phyloP scores from a whole-genome alignment of 2,888 invertebrate genomes.

The Sarcophaga rosellei region DNA sequence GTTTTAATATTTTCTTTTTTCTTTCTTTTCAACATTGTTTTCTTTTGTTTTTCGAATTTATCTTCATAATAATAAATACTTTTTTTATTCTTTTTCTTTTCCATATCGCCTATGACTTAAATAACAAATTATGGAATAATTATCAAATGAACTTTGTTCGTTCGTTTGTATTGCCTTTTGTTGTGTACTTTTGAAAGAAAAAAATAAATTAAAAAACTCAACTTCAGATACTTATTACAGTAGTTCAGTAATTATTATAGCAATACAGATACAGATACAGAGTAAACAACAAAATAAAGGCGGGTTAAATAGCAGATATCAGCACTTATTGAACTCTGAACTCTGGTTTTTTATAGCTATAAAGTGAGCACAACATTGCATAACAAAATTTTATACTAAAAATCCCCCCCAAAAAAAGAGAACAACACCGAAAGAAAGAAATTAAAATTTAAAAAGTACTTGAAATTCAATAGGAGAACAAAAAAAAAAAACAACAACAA shows the following conservation, averaged over 20 bases:
- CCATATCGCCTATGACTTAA: conserved; percentile 14
- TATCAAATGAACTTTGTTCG: conserved; percentile 49
- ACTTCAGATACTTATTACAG: conserved; percentile 19
- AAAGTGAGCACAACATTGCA: no score
- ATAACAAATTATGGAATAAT: conserved; percentile 54
- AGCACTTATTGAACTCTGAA: conserved; percentile 63
- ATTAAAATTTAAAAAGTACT: conserved; percentile 53
- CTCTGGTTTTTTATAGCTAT: conserved; percentile 23
- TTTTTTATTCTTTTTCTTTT: not conserved
- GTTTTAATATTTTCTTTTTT: no score
- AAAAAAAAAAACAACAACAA: not conserved
- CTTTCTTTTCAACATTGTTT: not conserved
- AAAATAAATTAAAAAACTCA: not conserved
- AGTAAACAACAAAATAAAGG: conserved; percentile 23
- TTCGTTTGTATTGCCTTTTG: conserved; percentile 4
- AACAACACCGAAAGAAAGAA: conserved; percentile 11
- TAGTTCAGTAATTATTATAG: not conserved
- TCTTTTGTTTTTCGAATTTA: not conserved
- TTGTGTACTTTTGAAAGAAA: conserved; percentile 16
- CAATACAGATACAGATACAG: not conserved
- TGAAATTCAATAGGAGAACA: conserved; percentile 45
- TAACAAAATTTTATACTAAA: conserved; percentile 27
- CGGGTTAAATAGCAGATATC: conserved; percentile 59
- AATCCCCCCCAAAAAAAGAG: conserved; percentile 39
- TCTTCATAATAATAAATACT: no score